Conservation (phyloP, 2,113 vertebrate species). For the Barbus barbus region DNA sequence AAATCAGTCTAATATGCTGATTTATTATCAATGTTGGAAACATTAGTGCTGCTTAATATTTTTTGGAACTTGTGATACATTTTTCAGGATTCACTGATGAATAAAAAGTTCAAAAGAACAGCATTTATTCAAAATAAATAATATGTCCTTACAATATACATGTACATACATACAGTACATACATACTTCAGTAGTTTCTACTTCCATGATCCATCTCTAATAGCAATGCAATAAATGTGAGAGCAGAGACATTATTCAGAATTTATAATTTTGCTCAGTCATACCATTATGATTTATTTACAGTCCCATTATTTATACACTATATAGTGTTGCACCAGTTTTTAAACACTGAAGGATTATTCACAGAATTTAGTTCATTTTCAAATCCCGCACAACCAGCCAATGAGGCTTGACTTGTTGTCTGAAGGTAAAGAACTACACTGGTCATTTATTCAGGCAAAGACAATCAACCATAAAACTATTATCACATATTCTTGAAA, state of each 20-base stretch:
- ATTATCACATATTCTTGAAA: slow-evolving; percentile 32
- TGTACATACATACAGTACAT: too few species aligned
- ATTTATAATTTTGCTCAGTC: background rate
- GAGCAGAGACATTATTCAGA: background rate
- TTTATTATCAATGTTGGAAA: too few species aligned
- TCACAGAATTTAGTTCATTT: slow-evolving; percentile 14
- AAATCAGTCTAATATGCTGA: too few species aligned
- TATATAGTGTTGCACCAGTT: background rate
- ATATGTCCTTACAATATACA: too few species aligned
- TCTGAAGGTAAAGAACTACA: slow-evolving; percentile 27
- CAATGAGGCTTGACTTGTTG: slow-evolving; percentile 45
- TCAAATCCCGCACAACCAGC: slow-evolving; percentile 1
- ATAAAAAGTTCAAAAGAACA: too few species aligned
- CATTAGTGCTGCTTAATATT: too few species aligned
- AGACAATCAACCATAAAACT: slow-evolving; percentile 40
- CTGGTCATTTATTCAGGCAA: slow-evolving; percentile 41
- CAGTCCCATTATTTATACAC: background rate
- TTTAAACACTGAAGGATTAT: slow-evolving; percentile 13
- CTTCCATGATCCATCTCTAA: background rate
- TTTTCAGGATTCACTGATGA: too few species aligned
- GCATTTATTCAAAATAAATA: too few species aligned
- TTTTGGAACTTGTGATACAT: too few species aligned
- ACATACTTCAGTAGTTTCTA: too few species aligned
- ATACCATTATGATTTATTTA: background rate
- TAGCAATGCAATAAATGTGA: background rate